A percentile compares a stretch with the other conserved stretches of the same genome.
Evolutionary conservation across 2,888 invertebrate genomes (phyloP).

Genomic region (Willowsia nigromaculata): DNA sequence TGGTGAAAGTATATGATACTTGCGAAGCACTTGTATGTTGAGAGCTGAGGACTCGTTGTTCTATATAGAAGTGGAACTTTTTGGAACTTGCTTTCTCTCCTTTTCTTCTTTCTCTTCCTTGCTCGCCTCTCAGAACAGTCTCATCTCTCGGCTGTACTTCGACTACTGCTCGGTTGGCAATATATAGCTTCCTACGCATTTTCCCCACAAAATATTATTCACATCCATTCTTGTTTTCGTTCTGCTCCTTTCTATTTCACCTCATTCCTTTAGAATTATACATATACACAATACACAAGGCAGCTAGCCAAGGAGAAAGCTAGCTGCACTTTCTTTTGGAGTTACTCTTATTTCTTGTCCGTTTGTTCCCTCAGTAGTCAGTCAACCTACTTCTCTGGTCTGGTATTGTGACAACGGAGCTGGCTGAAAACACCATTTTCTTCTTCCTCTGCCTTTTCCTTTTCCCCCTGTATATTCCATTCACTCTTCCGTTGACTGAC

Average conservation of each 20-base stretch:
- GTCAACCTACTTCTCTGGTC: background rate
- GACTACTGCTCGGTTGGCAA: conserved; percentile 26
- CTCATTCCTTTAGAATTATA: conserved; percentile 7
- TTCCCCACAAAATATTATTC: background rate
- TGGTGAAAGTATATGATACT: background rate
- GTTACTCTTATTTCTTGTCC: background rate
- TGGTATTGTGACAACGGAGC: background rate
- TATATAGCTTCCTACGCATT: conserved; percentile 62
- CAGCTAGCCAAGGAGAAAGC: background rate
- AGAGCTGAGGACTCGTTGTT: background rate
- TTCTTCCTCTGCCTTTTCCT: conserved; percentile 15
- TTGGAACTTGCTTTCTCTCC: background rate
- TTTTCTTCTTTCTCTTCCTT: background rate
- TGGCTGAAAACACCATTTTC: conserved; percentile 14
- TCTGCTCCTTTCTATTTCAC: background rate
- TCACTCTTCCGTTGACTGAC: conserved; percentile 50
- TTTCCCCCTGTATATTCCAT: conserved; percentile 29
- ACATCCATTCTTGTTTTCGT: background rate
- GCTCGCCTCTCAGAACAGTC: background rate
- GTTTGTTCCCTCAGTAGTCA: background rate
- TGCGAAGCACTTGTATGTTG: background rate
- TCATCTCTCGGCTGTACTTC: conserved; percentile 25
- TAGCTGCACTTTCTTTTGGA: background rate
- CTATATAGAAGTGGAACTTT: background rate
- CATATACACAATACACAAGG: background rate